These are phyloP conservation scores for Psilanteris sp. DNA, from an alignment of 1,140 invertebrate species.

Conservation along the genomic window DNA sequence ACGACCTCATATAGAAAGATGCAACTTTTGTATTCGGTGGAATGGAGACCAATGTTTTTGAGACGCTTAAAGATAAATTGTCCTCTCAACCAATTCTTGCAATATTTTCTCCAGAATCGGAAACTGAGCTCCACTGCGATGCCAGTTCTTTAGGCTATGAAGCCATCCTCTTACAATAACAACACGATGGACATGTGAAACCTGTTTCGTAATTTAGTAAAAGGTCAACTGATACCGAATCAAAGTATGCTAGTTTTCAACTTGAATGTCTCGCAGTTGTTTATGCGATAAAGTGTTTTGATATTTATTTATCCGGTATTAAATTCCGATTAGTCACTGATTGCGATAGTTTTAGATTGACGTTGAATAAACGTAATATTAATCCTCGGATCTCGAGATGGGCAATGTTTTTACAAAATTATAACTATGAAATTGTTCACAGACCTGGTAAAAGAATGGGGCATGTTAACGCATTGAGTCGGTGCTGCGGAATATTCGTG, in stretches of 20 bases:
- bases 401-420: conserved; percentile 9
- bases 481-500: background rate
- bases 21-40: background rate
- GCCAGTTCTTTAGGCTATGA: conserved; percentile 1
- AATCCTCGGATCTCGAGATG: conserved; percentile 14
- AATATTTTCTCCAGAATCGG: background rate
- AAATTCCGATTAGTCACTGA: conserved; percentile 7
- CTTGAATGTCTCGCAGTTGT: conserved; percentile 4
- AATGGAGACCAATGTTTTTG: background rate
- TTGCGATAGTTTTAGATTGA: conserved; percentile 17
- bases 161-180: background rate
- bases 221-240: background rate
- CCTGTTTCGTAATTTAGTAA: conserved; percentile 9
- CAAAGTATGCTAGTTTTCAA: conserved; percentile 3
- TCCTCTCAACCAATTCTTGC: background rate
- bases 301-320: conserved; percentile 3
- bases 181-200: background rate
- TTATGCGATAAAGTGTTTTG: background rate
- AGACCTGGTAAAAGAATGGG: background rate
- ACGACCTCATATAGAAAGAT: background rate
- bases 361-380: conserved; percentile 1
- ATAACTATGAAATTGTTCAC: conserved; percentile 6
- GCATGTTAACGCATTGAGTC: conserved; percentile 5
- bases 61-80: background rate
- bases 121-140: conserved; percentile 15